Evolutionary conservation across 2,797 vertebrate genomes (phyloP).

Genomic region (Enteromius afrohamiltoni): DNA sequence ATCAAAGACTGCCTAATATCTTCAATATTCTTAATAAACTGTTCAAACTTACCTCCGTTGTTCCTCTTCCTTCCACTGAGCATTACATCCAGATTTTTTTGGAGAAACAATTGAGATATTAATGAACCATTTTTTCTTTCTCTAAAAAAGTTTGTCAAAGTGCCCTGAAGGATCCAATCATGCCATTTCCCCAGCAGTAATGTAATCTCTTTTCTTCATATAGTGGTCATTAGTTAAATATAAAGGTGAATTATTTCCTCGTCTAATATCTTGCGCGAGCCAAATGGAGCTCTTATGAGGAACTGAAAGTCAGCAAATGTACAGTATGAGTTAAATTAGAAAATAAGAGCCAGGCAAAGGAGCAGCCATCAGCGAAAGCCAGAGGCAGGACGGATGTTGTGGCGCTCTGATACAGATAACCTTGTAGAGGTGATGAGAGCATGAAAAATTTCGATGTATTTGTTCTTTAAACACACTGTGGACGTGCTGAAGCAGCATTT

Average conservation of each 20-base stretch:
- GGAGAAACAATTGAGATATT: not conserved
- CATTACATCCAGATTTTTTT: not conserved
- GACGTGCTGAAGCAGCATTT: slow-evolving; percentile 52
- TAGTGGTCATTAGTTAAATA: slow-evolving; percentile 21
- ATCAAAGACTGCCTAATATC: too few species aligned
- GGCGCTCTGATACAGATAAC: slow-evolving; percentile 27
- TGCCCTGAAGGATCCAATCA: not conserved
- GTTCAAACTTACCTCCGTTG: too few species aligned
- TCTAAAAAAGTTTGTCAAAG: not conserved
- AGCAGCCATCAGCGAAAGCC: slow-evolving; percentile 19
- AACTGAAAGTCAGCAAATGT: slow-evolving; percentile 36
- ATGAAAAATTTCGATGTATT: slow-evolving; percentile 24
- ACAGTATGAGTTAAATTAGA: slow-evolving; percentile 8
- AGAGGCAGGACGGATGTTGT: slow-evolving; percentile 12
- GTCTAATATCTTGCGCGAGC: not conserved
- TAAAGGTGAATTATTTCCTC: slow-evolving; percentile 20
- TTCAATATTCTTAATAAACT: too few species aligned
- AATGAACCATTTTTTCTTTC: not conserved
- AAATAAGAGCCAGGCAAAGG: slow-evolving; percentile 1
- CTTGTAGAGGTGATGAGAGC: slow-evolving; percentile 39
- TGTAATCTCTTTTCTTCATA: slow-evolving; percentile 11
- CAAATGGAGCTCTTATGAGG: slow-evolving; percentile 7
- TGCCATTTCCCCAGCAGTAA: not conserved
- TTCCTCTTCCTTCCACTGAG: too few species aligned
- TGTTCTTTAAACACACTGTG: slow-evolving; percentile 36